Conservation (phyloP, 2,888 invertebrate species). For the Ophion obscuratus region DNA sequence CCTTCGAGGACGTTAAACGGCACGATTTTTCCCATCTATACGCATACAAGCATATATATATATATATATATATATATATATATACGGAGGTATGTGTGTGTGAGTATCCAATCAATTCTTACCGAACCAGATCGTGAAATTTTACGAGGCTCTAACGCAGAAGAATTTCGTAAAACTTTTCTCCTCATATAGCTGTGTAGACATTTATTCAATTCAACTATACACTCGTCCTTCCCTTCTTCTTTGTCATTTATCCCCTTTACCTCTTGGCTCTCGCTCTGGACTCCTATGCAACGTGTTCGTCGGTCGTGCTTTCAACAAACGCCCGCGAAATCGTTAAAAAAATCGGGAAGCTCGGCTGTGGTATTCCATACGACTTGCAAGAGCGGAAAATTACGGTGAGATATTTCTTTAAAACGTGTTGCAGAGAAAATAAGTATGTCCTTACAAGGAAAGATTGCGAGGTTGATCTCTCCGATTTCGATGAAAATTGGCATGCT, state of each 20-base stretch:
- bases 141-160: constrained; percentile 36
- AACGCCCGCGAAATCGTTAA: constrained; percentile 38
- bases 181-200: constrained; percentile 17
- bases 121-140: constrained; percentile 42
- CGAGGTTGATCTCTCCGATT: too few species aligned
- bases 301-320: constrained; percentile 37
- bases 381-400: constrained; percentile 3
- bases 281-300: neutral
- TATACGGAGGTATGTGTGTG: constrained; percentile 40
- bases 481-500: too few species aligned
- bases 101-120: constrained; percentile 18
- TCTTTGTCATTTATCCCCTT: constrained; percentile 32
- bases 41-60: neutral
- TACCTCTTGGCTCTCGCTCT: constrained; percentile 16
- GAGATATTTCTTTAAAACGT: constrained; percentile 4
- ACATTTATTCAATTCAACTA: constrained; percentile 28
- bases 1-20: constrained; percentile 76
- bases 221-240: constrained; percentile 18
- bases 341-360: neutral
- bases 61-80: neutral
- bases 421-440: too few species aligned
- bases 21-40: constrained; percentile 79
- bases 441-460: too few species aligned
- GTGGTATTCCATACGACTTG: constrained; percentile 21
- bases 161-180: constrained; percentile 24